phyloP scores from a whole-genome alignment of 2,113 vertebrate species.

The Ceuthmochares aereus region DNA sequence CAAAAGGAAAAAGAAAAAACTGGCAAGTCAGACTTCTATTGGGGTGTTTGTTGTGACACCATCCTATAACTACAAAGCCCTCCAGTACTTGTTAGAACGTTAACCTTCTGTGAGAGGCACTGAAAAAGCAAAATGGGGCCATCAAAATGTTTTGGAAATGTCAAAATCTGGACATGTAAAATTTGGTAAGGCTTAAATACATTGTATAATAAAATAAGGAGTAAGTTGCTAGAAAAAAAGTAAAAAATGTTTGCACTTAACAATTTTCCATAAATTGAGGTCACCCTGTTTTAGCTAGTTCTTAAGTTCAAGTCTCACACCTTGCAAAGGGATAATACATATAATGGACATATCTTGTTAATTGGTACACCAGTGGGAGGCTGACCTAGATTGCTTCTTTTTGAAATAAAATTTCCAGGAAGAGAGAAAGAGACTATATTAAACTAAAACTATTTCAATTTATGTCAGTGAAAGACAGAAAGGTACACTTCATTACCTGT shows the following conservation, averaged over 20 bases:
- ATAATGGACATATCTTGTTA: slow-evolving; percentile 31
- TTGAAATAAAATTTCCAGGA: slow-evolving; percentile 31
- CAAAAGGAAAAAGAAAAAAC: background rate
- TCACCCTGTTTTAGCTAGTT: background rate
- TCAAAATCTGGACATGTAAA: background rate
- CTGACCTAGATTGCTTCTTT: slow-evolving; percentile 40
- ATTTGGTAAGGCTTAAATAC: background rate
- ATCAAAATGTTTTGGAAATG: background rate
- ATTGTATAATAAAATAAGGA: background rate
- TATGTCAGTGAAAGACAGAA: background rate
- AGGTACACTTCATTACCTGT: slow-evolving; percentile 18
- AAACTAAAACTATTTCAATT: slow-evolving; percentile 30
- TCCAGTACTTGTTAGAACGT: background rate
- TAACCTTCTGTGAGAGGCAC: background rate
- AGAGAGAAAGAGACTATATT: background rate
- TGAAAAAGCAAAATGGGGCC: background rate
- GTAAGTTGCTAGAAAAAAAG: background rate
- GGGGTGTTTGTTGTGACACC: background rate
- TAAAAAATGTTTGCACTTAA: background rate
- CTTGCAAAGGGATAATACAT: slow-evolving; percentile 36
- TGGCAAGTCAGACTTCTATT: background rate
- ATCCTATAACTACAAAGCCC: background rate
- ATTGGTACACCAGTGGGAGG: slow-evolving; percentile 33
- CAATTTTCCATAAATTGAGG: slow-evolving; percentile 22
- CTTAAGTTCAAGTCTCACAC: slow-evolving; percentile 28